Percentiles rank a stretch among this genome's conserved stretches.
Conservation (phyloP, 2,797 vertebrate genomes). For the Distichodus sexfasciatus region DNA sequence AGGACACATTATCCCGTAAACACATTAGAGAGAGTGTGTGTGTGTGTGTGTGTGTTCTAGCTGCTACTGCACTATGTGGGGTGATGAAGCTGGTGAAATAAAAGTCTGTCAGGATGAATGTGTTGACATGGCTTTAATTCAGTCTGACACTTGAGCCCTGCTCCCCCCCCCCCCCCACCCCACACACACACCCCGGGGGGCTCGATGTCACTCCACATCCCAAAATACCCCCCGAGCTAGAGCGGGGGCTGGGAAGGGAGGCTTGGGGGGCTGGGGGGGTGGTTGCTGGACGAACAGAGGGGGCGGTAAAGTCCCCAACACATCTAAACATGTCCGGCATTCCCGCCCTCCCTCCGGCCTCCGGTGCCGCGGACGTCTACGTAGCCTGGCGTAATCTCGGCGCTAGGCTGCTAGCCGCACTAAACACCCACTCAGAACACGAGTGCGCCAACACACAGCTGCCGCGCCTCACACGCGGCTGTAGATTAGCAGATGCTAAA, state of each 20-base stretch:
- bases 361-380: too few species aligned
- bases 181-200: constrained; percentile 32
- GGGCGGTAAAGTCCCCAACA: constrained; percentile 25
- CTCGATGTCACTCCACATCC: constrained; percentile 60
- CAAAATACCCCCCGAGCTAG: constrained; percentile 59
- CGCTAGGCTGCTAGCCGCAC: constrained; percentile 8
- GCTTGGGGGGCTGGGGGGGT: constrained; percentile 22
- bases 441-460: constrained; percentile 20
- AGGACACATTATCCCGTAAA: constrained; percentile 47
- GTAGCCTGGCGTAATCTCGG: constrained; percentile 31
- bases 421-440: constrained; percentile 6
- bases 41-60: constrained; percentile 11
- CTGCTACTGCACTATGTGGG: constrained; percentile 32
- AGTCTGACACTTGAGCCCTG: constrained; percentile 64
- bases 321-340: constrained; percentile 48
- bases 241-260: neutral
- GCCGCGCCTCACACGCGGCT: neutral
- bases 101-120: constrained; percentile 63
- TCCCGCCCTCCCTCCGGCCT: too few species aligned
- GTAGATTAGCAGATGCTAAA: constrained; percentile 41
- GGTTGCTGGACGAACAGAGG: constrained; percentile 9
- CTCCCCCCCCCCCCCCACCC: constrained; percentile 20
- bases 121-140: constrained; percentile 76
- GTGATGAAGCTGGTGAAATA: constrained; percentile 66
- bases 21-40: constrained; percentile 28